Evolutionary conservation across 2,797 vertebrate genomes (phyloP), one percentile per base, ranked within the genome.

Genomic region (Picus viridis): DNA sequence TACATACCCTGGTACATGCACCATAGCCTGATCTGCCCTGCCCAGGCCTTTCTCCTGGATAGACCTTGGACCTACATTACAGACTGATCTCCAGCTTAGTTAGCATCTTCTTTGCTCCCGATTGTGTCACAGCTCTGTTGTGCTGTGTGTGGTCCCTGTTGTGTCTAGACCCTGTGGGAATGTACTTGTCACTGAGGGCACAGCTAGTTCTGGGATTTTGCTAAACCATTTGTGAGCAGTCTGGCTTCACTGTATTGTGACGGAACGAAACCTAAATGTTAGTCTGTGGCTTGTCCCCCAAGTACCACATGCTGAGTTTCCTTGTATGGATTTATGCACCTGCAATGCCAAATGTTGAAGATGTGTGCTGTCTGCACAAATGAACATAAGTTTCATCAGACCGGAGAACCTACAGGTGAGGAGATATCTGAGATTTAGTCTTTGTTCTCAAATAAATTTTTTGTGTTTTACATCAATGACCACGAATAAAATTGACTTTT

Each of bases 1-100:
- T 49, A 59, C 0, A 1, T 29, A 39, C 10, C 13, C 47, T 67
- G 23, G 26, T 9, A 56, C 10, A 2, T 14, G 2, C 1, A 3
- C 30, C 22, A 10, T 5, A 15, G 3, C 3, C 54, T 53, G 12
- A 23, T 74, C 20, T 57, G 41, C 36, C 27, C 10, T 17, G 7
- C 12, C 15, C 32, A 61, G 0, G 5, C 14, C 7, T n/a, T 3
- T 71, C 8, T 59, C 22, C 22, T 15, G 11, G 45, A 23, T 7
- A 83, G 51, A 58, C 2, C 11, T 57, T 27, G 30, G 51, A 32
- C 14, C 5, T 7, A 20, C 15, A 11, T 1, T 51, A 4, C 32
- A 54, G 16, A 20, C 30, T 64, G 24, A 8, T 74, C 22, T 86
- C 51, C 27, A 41, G 41, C 22, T 10, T 69, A 30, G 17, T 14